Evolutionary conservation across 1,140 invertebrate species (phyloP).

Genomic region (Drosophila bipectinata): DNA sequence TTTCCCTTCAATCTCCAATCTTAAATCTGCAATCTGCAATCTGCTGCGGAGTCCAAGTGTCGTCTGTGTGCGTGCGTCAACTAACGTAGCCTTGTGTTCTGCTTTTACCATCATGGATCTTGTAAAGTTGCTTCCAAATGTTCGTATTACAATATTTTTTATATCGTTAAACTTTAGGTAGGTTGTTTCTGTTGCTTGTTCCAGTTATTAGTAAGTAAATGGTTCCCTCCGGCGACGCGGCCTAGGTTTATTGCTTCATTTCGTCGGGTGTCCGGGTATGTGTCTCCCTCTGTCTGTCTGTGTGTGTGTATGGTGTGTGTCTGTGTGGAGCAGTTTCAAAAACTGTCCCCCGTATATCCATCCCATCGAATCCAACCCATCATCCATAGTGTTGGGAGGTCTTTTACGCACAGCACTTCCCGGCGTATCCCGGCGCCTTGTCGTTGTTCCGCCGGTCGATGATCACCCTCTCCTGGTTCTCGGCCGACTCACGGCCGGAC

Average conservation of each 20-base stretch:
- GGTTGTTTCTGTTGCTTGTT: conserved; percentile 64
- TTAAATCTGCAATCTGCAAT: too few species aligned
- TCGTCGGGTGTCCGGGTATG: background rate
- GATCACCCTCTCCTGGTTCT: conserved; percentile 88
- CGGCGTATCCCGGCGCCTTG: conserved; percentile 81
- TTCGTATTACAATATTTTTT: conserved; percentile 43
- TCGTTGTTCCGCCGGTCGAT: conserved; percentile 86
- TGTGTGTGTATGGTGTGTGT: background rate
- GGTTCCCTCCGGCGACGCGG: conserved; percentile 40
- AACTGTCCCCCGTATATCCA: conserved; percentile 13
- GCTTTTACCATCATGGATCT: background rate
- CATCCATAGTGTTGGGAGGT: conserved; percentile 5
- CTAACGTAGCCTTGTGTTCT: conserved; percentile 5
- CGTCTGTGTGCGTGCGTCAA: conserved; percentile 2
- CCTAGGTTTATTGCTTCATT: conserved; percentile 44
- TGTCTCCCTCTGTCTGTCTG: background rate
- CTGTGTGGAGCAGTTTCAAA: conserved; percentile 25
- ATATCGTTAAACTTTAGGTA: conserved; percentile 66
- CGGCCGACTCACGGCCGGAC: conserved; percentile 87
- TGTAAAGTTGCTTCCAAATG: conserved; percentile 57
- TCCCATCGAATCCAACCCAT: background rate
- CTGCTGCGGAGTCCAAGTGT: background rate
- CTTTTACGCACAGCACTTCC: conserved; percentile 82
- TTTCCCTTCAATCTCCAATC: too few species aligned
- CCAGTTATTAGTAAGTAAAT: conserved; percentile 29